Conservation (phyloP, 1,140 invertebrate genomes). For the Euborellia annulipes region DNA sequence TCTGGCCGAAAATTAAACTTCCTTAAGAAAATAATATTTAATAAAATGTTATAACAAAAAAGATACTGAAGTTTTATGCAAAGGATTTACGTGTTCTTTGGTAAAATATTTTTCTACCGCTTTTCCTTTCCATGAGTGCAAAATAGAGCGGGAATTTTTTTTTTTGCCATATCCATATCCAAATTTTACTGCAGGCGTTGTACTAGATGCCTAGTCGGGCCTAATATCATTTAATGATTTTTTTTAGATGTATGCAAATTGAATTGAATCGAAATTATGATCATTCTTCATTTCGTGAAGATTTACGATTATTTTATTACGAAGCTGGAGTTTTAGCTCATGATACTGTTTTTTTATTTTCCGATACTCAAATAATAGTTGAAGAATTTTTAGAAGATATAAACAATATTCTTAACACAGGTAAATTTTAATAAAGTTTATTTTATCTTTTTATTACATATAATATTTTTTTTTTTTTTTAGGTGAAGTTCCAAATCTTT, state of each 20-base stretch:
- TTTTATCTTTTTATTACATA: conserved; percentile 10
- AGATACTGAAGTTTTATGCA: too few relatives aligned
- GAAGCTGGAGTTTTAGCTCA: conserved; percentile 53
- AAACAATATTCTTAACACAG: conserved; percentile 78
- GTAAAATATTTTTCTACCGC: too few relatives aligned
- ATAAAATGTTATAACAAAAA: too few relatives aligned
- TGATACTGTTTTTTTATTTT: conserved; percentile 73
- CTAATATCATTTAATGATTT: conserved; percentile 6
- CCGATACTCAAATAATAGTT: conserved; percentile 78
- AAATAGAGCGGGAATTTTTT: too few relatives aligned
- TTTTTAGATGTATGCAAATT: conserved; percentile 63
- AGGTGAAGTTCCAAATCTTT: conserved; percentile 73
- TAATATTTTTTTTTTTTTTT: conserved; percentile 8
- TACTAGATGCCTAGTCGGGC: too few relatives aligned
- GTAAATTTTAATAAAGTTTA: conserved; percentile 29
- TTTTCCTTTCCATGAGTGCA: too few relatives aligned
- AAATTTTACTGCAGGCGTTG: too few relatives aligned
- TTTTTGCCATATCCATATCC: too few relatives aligned
- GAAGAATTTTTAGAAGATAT: conserved; percentile 88
- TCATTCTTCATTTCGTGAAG: conserved; percentile 58
- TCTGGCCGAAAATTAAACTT: too few relatives aligned
- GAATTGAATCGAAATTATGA: conserved; percentile 72
- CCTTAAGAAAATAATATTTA: too few relatives aligned
- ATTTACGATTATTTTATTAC: conserved; percentile 52
- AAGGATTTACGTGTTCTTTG: not conserved